Evolutionary conservation across 2,797 vertebrate genomes (phyloP).

Genomic region (Xiphorhynchus erythropygius): DNA sequence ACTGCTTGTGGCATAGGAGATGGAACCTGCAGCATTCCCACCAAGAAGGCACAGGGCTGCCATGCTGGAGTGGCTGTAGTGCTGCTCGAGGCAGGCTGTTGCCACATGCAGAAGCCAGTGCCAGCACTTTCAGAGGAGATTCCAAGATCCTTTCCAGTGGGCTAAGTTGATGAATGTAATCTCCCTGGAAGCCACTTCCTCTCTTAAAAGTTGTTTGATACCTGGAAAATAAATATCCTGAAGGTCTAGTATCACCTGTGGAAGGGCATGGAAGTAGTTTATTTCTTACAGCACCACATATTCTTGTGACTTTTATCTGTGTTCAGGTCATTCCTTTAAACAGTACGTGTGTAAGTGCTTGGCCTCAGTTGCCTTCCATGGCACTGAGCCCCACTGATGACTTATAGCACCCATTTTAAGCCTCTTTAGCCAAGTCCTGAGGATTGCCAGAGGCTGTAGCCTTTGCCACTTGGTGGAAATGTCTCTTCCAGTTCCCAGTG

Average conservation of each 20-base stretch:
- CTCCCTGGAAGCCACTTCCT: not conserved
- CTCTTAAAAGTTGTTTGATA: not conserved
- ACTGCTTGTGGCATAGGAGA: not conserved
- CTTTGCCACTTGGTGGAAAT: not conserved
- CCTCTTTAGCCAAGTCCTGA: not conserved
- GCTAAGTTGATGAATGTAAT: not conserved
- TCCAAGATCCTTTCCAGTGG: not conserved
- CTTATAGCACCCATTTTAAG: not conserved
- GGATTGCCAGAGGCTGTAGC: not conserved
- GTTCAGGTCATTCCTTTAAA: not conserved
- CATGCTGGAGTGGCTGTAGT: not conserved
- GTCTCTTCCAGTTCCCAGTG: not conserved
- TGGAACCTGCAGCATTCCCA: not conserved
- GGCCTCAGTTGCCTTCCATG: not conserved
- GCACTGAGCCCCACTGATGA: not conserved
- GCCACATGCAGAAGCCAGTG: not conserved
- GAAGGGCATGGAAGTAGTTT: not conserved
- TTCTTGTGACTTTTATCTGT: not conserved
- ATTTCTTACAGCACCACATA: not conserved
- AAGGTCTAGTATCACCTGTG: not conserved
- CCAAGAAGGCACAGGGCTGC: not conserved
- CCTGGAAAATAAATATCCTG: not conserved
- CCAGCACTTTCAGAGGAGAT: not conserved
- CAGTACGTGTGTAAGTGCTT: not conserved
- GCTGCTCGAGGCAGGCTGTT: not conserved